phyloP scores from a whole-genome alignment of 1,140 invertebrate species.

The Riptortus pedestris region DNA sequence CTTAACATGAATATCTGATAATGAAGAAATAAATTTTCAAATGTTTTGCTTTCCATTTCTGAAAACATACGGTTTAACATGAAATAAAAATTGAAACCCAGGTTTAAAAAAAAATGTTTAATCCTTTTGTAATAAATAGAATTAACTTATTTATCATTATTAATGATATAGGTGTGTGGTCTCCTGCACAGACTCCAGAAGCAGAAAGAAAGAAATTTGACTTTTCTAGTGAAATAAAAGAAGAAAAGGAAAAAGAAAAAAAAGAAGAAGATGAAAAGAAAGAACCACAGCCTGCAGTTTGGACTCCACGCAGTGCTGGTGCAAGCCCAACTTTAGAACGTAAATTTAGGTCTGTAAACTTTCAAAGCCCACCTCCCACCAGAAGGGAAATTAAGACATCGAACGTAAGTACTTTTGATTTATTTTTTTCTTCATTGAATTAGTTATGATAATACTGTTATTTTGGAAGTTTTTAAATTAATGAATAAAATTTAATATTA shows the following conservation, averaged over 20 bases:
- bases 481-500: too few species aligned
- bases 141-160: too few species aligned
- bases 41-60: too few species aligned
- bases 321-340: slow-evolving; percentile 51
- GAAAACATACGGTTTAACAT: too few species aligned
- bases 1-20: too few species aligned
- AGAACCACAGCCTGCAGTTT: slow-evolving; percentile 51
- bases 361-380: slow-evolving; percentile 56
- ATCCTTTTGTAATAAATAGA: too few species aligned
- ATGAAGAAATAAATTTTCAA: too few species aligned
- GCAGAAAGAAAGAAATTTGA: slow-evolving; percentile 29
- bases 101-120: too few species aligned
- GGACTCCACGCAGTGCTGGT: slow-evolving; percentile 57
- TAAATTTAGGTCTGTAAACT: slow-evolving; percentile 64
- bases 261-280: slow-evolving; percentile 20
- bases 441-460: not conserved
- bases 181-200: slow-evolving; percentile 35
- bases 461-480: too few species aligned
- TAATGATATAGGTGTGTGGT: slow-evolving; percentile 38
- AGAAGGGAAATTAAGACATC: slow-evolving; percentile 36
- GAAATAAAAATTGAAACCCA: too few species aligned
- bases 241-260: slow-evolving; percentile 21
- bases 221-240: slow-evolving; percentile 20
- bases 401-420: not conserved
- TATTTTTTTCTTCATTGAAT: not conserved